Percentiles rank a stretch among this genome's conserved stretches.
Evolutionary conservation across 2,797 vertebrate species (phyloP).

Genomic region (Phataginus tricuspis): DNA sequence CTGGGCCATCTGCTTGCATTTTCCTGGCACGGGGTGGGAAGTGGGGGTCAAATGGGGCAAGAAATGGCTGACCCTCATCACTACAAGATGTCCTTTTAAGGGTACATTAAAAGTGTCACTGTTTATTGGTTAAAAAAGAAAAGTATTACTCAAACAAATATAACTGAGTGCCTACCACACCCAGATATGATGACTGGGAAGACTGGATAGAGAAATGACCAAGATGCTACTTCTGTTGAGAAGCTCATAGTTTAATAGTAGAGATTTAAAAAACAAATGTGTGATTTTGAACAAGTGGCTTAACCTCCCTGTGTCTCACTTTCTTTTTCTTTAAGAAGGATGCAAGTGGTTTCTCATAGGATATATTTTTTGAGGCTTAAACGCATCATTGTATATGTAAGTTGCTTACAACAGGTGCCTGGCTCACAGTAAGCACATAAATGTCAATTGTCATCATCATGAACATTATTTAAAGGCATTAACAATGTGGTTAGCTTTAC

Average conservation of each 20-base stretch:
- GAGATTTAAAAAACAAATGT: not conserved
- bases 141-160: not conserved
- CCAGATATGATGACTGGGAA: not conserved
- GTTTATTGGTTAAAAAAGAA: not conserved
- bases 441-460: not conserved
- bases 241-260: not conserved
- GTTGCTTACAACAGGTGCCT: not conserved
- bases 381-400: not conserved
- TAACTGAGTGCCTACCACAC: not conserved
- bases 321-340: not conserved
- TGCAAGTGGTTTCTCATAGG: not conserved
- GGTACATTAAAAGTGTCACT: not conserved
- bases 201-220: not conserved
- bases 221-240: not conserved
- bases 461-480: not conserved
- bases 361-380: not conserved
- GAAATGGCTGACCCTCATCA: not conserved
- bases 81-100: not conserved
- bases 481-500: not conserved
- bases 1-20: not conserved
- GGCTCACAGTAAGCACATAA: not conserved
- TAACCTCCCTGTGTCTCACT: not conserved
- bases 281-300: constrained; percentile 11
- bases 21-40: not conserved
- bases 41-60: not conserved